Evolutionary conservation across 2,113 vertebrate genomes (phyloP), one percentile per base, ranked within the genome.

Genomic region (Phaethornis superciliosus): DNA sequence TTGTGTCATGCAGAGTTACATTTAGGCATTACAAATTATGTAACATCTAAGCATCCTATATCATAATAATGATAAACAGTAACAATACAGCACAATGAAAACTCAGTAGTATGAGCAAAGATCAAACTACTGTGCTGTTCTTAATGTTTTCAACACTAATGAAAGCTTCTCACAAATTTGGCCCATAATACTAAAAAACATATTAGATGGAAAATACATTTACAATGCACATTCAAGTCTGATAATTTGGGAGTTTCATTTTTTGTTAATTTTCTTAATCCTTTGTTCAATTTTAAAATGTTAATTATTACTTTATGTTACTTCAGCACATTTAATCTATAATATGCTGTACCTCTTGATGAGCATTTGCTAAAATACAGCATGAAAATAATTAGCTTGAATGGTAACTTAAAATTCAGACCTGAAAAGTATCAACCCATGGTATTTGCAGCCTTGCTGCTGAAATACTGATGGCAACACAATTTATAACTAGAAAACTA

Each of bases 271-370:
- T 40, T 40, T 40, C 40, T 40, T 40, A 40, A 40, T 40, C 13
- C 40, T 40, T 40, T 40, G 40, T 40, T 40, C 40, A 63, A 52
- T 81, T 88, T 84, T 47, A 6, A 78, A 75, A 92, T 51, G 15
- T 42, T 79, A 71, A 75, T 44, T 33, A 76, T 17, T 10, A 71
- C 70, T 89, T 35, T 75, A 64, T 32, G 15, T 87, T 91, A 74
- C 13, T 91, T 94, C 40, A 85, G 47, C 49, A 74, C 7, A 19
- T 75, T 83, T 93, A n/a, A 80, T 80, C 46, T 80, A 28, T 70
- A 95, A 86, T 95, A 95, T 83, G 92, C 92, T 96, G 94, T 90
- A 97, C 71, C 94, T 82, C 92, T 97, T 95, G 90, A 97, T 89
- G 85, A 96, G 89, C 92, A 95, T 95, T 96, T 95, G 90, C 82